These are phyloP conservation scores for Scrobipalpa costella DNA, from an alignment of 2,888 invertebrate genomes.

Conservation along the genomic window DNA sequence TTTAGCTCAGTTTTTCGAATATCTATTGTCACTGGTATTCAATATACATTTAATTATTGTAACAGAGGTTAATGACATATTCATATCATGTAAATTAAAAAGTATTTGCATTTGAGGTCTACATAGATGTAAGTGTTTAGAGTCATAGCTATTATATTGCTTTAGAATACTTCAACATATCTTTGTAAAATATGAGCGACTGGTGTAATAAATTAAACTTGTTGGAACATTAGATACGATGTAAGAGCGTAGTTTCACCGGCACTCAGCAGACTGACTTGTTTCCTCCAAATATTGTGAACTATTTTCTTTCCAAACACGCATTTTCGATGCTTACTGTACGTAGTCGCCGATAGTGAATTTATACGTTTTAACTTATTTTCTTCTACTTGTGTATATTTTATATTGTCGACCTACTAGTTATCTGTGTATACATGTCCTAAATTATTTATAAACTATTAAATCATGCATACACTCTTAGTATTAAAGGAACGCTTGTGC, in stretches of 20 bases:
- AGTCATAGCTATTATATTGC: constrained; percentile 79
- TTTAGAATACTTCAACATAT: constrained; percentile 81
- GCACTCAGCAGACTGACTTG: constrained; percentile 66
- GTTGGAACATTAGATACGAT: constrained; percentile 44
- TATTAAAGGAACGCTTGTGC: constrained; percentile 69
- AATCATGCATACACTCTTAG: constrained; percentile 80
- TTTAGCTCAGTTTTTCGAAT: constrained; percentile 31
- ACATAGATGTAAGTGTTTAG: constrained; percentile 78
- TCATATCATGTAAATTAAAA: constrained; percentile 81
- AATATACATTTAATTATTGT: constrained; percentile 65
- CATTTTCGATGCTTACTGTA: constrained; percentile 66
- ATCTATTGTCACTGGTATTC: constrained; percentile 62
- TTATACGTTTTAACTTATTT: constrained; percentile 50
- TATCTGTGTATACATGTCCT: constrained; percentile 72
- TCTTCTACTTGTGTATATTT: constrained; percentile 55
- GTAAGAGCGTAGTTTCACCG: constrained; percentile 46
- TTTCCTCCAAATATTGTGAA: constrained; percentile 26
- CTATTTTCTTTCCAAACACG: constrained; percentile 62
- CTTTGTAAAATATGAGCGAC: constrained; percentile 73
- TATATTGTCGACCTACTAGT: constrained; percentile 62
- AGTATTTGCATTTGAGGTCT: constrained; percentile 82
- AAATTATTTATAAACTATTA: constrained; percentile 76
- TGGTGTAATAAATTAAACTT: constrained; percentile 55
- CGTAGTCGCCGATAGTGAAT: constrained; percentile 57
- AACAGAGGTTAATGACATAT: constrained; percentile 79